Conservation (phyloP, 2,888 invertebrate species). For the Cylloceria caligata region DNA sequence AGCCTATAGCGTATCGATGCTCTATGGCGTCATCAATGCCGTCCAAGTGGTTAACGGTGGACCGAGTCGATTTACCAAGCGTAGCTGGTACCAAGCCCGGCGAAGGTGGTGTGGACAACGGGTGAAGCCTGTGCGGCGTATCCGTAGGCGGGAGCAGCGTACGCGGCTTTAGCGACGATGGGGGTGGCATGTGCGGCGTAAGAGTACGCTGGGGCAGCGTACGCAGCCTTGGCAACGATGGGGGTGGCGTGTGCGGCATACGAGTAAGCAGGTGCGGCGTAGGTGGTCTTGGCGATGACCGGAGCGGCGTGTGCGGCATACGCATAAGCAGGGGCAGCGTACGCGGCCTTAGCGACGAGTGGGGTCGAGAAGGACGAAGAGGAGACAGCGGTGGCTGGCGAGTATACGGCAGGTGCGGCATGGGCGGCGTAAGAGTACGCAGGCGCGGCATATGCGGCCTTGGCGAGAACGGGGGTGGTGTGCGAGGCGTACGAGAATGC, state of each 20-base stretch:
- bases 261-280: constrained; percentile 59
- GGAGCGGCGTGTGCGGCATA: constrained; percentile 70
- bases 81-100: constrained; percentile 75
- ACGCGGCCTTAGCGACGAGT: constrained; percentile 64
- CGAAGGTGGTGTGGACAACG: constrained; percentile 73
- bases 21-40: too few species aligned
- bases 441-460: constrained; percentile 58
- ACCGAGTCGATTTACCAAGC: constrained; percentile 75
- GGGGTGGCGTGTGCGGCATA: constrained; percentile 70
- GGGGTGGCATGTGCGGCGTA: constrained; percentile 65
- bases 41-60: too few species aligned
- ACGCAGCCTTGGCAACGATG: constrained; percentile 60
- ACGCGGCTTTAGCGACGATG: constrained; percentile 68
- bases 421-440: constrained; percentile 58
- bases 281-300: constrained; percentile 68
- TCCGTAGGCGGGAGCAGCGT: constrained; percentile 66
- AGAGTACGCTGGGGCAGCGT: constrained; percentile 62
- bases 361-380: constrained; percentile 60
- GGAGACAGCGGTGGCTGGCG: constrained; percentile 24
- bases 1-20: too few species aligned
- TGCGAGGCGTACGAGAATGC: constrained; percentile 59
- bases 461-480: constrained; percentile 63
- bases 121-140: constrained; percentile 70
- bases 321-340: constrained; percentile 57
- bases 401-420: constrained; percentile 54